Percentiles rank a stretch among this genome's conserved stretches.
These are phyloP conservation scores for Trematocara marginatum DNA, from an alignment of 2,113 vertebrate genomes.

Conservation along the genomic window DNA sequence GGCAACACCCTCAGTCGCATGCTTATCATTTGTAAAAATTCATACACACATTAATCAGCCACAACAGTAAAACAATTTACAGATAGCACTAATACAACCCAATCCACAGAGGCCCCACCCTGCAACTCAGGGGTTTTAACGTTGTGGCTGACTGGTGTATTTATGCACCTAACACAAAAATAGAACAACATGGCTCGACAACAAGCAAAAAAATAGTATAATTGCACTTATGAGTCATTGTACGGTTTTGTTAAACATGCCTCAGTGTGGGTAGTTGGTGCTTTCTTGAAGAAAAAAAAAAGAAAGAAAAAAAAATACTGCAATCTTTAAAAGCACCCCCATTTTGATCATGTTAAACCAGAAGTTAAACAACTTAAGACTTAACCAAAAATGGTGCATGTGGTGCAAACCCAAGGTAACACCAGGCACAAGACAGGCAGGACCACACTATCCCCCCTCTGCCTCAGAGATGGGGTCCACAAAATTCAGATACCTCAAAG, in stretches of 20 bases:
- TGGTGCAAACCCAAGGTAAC: slow-evolving; percentile 59
- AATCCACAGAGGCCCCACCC: neutral
- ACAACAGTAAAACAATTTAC: neutral
- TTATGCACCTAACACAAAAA: slow-evolving; percentile 57
- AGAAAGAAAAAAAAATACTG: slow-evolving; percentile 58
- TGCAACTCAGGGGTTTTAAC: neutral
- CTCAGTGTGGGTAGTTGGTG: slow-evolving; percentile 63
- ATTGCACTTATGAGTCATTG: slow-evolving; percentile 94
- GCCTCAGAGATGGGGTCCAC: slow-evolving; percentile 26
- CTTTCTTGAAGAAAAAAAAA: slow-evolving; percentile 6
- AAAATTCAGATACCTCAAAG: slow-evolving; percentile 72
- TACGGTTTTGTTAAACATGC: slow-evolving; percentile 71
- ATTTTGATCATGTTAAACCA: slow-evolving; percentile 69
- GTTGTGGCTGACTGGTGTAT: neutral
- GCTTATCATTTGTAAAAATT: slow-evolving; percentile 55
- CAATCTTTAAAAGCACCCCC: slow-evolving; percentile 84
- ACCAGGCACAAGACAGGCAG: slow-evolving; percentile 68
- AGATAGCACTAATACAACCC: neutral
- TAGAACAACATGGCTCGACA: slow-evolving; percentile 69
- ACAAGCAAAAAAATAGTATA: slow-evolving; percentile 79
- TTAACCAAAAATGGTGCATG: slow-evolving; percentile 47
- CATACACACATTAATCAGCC: neutral
- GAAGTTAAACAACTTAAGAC: slow-evolving; percentile 66
- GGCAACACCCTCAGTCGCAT: slow-evolving; percentile 42
- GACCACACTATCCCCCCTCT: slow-evolving; percentile 30